phyloP scores from a whole-genome alignment of 2,888 invertebrate genomes.

The Coleophora flavipennella region DNA sequence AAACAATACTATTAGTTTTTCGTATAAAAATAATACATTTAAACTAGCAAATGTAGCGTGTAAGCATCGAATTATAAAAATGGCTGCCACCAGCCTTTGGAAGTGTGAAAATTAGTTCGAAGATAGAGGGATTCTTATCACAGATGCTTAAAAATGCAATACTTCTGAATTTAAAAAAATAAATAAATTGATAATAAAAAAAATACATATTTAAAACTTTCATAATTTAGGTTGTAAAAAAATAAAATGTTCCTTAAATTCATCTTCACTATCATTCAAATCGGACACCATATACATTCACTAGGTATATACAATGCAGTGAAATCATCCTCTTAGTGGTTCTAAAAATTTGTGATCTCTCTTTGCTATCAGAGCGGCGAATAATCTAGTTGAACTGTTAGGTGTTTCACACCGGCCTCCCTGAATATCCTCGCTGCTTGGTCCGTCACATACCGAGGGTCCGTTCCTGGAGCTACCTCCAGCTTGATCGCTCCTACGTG shows the following conservation, averaged over 20 bases:
- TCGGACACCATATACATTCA: background rate
- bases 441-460: slow-evolving; percentile 92
- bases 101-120: too few species aligned
- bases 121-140: too few species aligned
- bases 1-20: too few species aligned
- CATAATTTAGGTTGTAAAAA: background rate
- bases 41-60: too few species aligned
- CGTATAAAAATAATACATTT: too few species aligned
- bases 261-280: background rate
- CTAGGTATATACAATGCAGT: background rate
- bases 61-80: too few species aligned
- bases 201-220: too few species aligned
- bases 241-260: too few species aligned
- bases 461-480: slow-evolving; percentile 94
- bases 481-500: slow-evolving; percentile 95
- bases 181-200: too few species aligned
- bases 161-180: too few species aligned
- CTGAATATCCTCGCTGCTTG: slow-evolving; percentile 96
- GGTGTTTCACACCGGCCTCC: slow-evolving; percentile 90
- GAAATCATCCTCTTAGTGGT: slow-evolving; percentile 2
- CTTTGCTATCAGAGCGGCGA: slow-evolving; percentile 72
- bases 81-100: too few species aligned
- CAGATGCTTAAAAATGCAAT: too few species aligned
- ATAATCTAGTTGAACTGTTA: slow-evolving; percentile 95
- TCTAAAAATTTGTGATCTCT: slow-evolving; percentile 32